Base-by-base conservation (phyloP, 53 echinoderm and acorn worm genomes). In the Arbacia lixula region DNA sequence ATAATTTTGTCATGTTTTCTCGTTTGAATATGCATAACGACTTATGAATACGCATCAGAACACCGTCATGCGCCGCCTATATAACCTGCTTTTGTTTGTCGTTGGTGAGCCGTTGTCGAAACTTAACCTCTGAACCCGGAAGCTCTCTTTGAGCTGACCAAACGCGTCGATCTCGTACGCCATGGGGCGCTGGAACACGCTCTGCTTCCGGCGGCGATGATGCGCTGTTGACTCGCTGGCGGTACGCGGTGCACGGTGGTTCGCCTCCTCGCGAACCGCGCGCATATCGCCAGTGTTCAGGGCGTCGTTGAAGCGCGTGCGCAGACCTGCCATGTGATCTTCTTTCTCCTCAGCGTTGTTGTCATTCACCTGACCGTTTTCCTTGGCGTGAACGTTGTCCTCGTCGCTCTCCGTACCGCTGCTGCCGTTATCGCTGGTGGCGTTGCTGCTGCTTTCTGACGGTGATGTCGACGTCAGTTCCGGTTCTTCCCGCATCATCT, bases 121-220 rank as follows among this genome's bases (percentile, higher is more conserved):
- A 31, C 79, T 79, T 25, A 79, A 29, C 40, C 79, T 39, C 32
- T 79, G 79, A 4, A 58, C 60, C 19, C 79, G 62, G 30, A 79
- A 79, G 30, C 79, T 79, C 19, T 79, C 79, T 35, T 77, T 79
- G 12, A 79, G 61, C 25, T 12, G 58, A 0, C 79, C 79, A 41
- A 79, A 79, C 28, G 79, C 79, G 79, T 79, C 79, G 27, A 79
- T 79, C 61, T 79, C 79, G 61, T 79, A 79, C 1, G 61, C 79
- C 12, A 61, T 58, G 12, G 79, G 79, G 2, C 60, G 37, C 79
- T 36, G 38, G 42, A 79, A 79, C 25, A 79, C 79, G 61, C 60
- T 60, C 29, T 60, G 60, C n/a, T 79, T 79, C 41, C 79, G 22
- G 12, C 60, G 61, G 0, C 79, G 60, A 8, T 68, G 69, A 10